Conservation (phyloP, 1,140 invertebrate genomes). For the Gonioctena quinquepunctata region DNA sequence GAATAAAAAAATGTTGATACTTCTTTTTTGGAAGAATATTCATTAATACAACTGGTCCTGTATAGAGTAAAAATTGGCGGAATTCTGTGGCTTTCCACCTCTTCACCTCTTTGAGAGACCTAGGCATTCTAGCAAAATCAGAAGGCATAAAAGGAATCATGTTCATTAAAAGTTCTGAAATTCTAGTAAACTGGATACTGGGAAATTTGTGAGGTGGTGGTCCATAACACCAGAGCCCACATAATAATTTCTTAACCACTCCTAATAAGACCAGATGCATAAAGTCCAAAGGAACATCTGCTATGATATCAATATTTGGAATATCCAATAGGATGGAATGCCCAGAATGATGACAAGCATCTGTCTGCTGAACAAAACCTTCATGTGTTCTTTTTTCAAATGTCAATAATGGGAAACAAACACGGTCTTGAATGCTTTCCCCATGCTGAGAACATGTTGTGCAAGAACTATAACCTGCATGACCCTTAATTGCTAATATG, state of each 20-base stretch:
- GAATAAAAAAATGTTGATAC: constrained; percentile 21
- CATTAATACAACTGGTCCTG: constrained; percentile 22
- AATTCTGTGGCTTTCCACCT: constrained; percentile 52
- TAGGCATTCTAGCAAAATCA: constrained; percentile 45
- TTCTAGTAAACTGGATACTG: background rate
- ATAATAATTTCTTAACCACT: background rate
- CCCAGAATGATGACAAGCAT: background rate
- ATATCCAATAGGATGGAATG: background rate
- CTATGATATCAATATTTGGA: background rate
- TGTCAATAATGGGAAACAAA: background rate
- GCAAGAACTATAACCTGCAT: constrained; percentile 8
- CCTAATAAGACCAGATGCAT: constrained; percentile 1
- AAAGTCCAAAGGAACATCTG: background rate
- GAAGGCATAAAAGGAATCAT: constrained; percentile 23
- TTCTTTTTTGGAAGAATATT: background rate
- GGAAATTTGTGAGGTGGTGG: background rate
- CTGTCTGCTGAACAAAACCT: background rate
- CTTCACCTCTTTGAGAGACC: constrained; percentile 31
- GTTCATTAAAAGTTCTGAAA: background rate
- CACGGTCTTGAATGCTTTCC: background rate
- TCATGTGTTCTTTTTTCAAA: background rate
- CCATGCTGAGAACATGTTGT: constrained; percentile 19
- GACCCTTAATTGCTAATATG: background rate
- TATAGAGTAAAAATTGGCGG: constrained; percentile 47
- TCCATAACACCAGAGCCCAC: background rate